Conservation (phyloP, 2,797 vertebrate genomes). For the Sebastolobus alascanus region DNA sequence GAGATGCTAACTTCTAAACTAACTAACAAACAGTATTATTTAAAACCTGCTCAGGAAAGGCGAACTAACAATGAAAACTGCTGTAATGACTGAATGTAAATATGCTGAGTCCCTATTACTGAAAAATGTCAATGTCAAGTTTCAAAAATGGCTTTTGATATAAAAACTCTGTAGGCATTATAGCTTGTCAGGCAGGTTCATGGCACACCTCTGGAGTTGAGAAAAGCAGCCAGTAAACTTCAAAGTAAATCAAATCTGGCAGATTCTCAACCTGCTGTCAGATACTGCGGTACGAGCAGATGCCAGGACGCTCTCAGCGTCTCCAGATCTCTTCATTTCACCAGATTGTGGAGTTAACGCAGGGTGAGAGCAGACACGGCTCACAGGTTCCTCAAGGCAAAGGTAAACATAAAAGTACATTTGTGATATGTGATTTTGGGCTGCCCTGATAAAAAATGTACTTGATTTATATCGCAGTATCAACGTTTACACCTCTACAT, state of each 20-base stretch:
- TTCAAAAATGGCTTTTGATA: not conserved
- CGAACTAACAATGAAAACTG: not conserved
- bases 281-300: conserved; percentile 42
- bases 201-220: conserved; percentile 20
- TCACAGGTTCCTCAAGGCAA: conserved; percentile 37
- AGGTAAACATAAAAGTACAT: conserved; percentile 43
- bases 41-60: conserved; percentile 15
- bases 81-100: not conserved
- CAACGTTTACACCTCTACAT: not conserved
- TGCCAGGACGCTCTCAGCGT: conserved; percentile 42
- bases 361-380: conserved; percentile 35
- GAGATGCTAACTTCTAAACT: no score
- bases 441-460: no score
- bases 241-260: conserved; percentile 54
- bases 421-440: not conserved
- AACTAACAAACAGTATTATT: not conserved
- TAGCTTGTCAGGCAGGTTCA: conserved; percentile 30
- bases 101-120: not conserved
- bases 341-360: conserved; percentile 47
- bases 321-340: conserved; percentile 52
- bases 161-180: conserved; percentile 1
- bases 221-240: conserved; percentile 45
- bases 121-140: not conserved
- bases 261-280: conserved; percentile 64
- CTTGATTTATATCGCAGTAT: not conserved